Evolutionary conservation across 1,140 invertebrate genomes (phyloP).

Genomic region (Leptinotarsa lineolata): DNA sequence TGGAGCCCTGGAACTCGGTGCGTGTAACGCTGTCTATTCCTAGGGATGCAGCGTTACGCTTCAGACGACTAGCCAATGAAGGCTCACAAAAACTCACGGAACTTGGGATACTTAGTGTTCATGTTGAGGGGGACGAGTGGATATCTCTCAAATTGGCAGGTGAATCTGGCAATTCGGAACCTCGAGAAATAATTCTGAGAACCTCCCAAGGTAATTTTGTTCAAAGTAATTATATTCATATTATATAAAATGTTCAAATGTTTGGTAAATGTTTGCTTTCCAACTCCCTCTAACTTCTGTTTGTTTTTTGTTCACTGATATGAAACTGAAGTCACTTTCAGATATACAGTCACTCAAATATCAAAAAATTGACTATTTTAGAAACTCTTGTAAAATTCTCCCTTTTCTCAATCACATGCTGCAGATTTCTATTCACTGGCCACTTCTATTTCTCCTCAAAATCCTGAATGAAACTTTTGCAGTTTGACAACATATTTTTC

Average conservation of each 20-base stretch:
- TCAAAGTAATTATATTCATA: background rate
- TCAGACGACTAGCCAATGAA: conserved; percentile 87
- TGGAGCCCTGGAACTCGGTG: conserved; percentile 98
- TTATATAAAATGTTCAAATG: background rate
- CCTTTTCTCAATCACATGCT: background rate
- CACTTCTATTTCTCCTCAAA: no score
- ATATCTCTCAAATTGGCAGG: conserved; percentile 87
- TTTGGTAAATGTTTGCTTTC: no score
- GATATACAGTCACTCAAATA: background rate
- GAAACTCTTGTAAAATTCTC: background rate
- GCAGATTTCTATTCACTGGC: no score
- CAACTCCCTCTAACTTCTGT: no score
- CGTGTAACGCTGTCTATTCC: conserved; percentile 96
- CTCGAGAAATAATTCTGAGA: conserved; percentile 77
- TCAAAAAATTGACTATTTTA: background rate
- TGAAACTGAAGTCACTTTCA: background rate
- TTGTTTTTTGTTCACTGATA: no score
- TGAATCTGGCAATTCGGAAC: conserved; percentile 64
- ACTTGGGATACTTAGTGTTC: conserved; percentile 92
- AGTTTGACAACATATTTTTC: no score
- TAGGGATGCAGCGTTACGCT: conserved; percentile 85
- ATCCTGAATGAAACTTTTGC: no score
- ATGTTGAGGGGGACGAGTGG: conserved; percentile 94
- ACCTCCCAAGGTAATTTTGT: conserved; percentile 52
- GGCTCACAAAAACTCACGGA: conserved; percentile 84